These are phyloP conservation scores for Diadromus collaris DNA, from an alignment of 2,888 invertebrate species.

Conservation along the genomic window DNA sequence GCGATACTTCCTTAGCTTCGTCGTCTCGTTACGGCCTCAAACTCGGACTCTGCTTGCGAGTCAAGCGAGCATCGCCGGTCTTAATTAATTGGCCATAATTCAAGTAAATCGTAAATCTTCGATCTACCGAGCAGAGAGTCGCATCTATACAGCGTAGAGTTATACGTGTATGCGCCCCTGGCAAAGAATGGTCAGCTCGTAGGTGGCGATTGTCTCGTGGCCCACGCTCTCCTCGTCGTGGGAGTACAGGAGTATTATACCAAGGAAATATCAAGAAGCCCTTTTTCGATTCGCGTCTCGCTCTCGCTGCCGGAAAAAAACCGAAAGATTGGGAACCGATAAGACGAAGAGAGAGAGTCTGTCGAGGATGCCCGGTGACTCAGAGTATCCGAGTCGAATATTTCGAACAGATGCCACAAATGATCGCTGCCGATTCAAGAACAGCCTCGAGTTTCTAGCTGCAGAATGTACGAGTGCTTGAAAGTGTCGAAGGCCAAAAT, in stretches of 20 bases:
- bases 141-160: neutral
- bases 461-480: neutral
- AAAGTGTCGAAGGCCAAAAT: neutral
- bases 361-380: slow-evolving; percentile 40
- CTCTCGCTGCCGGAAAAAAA: slow-evolving; percentile 36
- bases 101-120: slow-evolving; percentile 77
- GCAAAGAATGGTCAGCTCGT: slow-evolving; percentile 72
- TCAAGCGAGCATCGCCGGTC: slow-evolving; percentile 38
- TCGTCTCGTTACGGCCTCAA: slow-evolving; percentile 36
- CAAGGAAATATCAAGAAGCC: slow-evolving; percentile 60
- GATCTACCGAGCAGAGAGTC: slow-evolving; percentile 58
- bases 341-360: slow-evolving; percentile 34
- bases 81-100: slow-evolving; percentile 78
- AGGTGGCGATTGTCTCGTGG: slow-evolving; percentile 78
- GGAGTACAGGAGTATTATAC: slow-evolving; percentile 64
- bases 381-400: slow-evolving; percentile 41
- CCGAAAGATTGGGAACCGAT: slow-evolving; percentile 54
- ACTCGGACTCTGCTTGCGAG: slow-evolving; percentile 25
- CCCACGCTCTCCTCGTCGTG: slow-evolving; percentile 75
- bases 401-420: slow-evolving; percentile 18
- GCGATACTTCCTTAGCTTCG: neutral
- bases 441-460: neutral
- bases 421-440: neutral
- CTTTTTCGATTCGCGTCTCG: slow-evolving; percentile 41
- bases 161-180: slow-evolving; percentile 42